Conservation (phyloP, 2,113 vertebrate species). For the Nibea albiflora region DNA sequence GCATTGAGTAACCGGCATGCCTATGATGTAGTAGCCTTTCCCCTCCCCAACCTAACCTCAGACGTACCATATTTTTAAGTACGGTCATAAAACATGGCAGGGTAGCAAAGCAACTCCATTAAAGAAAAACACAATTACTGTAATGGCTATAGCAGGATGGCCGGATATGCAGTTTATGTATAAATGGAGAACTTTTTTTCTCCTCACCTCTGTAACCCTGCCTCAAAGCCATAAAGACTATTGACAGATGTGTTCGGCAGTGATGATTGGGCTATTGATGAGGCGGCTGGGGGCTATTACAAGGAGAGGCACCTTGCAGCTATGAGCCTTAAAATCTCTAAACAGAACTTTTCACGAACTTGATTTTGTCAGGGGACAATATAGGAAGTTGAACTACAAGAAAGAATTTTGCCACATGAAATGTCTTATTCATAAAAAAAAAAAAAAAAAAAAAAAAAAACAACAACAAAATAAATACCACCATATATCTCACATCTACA, state of each 20-base stretch:
- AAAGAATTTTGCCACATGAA: background rate
- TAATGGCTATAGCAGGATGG: slow-evolving; percentile 49
- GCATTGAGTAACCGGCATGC: background rate
- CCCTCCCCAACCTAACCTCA: slow-evolving; percentile 21
- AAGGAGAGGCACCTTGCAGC: background rate
- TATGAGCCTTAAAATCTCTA: slow-evolving; percentile 12
- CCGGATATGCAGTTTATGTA: slow-evolving; percentile 25
- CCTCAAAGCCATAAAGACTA: slow-evolving; percentile 38
- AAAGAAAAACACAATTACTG: slow-evolving; percentile 52
- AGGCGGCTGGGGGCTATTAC: slow-evolving; percentile 21
- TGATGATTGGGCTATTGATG: slow-evolving; percentile 50
- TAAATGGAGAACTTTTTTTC: slow-evolving; percentile 30
- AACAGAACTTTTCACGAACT: background rate
- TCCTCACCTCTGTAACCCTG: slow-evolving; percentile 35
- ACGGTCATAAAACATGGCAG: slow-evolving; percentile 48
- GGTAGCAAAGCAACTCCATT: slow-evolving; percentile 38
- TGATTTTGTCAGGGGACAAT: slow-evolving; percentile 1
- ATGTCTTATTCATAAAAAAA: background rate
- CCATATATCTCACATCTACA: background rate
- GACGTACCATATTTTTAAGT: slow-evolving; percentile 22
- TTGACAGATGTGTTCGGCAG: slow-evolving; percentile 53
- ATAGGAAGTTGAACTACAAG: background rate
- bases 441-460: too few species aligned
- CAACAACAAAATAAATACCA: background rate
- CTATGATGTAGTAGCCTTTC: slow-evolving; percentile 24